Conservation (phyloP, 1,140 invertebrate species). For the Calosoma granatense region DNA sequence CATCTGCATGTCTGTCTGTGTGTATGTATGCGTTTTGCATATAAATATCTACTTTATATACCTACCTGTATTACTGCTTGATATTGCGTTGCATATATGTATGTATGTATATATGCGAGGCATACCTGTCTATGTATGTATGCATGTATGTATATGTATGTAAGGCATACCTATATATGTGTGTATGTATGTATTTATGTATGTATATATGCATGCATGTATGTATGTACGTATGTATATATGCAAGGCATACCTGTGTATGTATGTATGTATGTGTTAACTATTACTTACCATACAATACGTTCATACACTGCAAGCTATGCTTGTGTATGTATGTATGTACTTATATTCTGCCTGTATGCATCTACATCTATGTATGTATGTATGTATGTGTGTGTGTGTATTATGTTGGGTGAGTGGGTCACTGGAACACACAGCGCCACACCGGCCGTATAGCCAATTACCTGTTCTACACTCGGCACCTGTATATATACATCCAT, state of each 20-base stretch:
- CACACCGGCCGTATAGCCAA: too few relatives aligned
- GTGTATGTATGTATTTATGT: neutral
- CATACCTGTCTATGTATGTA: neutral
- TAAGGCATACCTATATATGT: neutral
- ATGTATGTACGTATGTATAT: conserved; percentile 1
- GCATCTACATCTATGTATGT: neutral
- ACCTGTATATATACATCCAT: neutral
- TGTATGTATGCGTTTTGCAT: too few relatives aligned
- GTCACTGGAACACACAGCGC: too few relatives aligned
- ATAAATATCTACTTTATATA: too few relatives aligned
- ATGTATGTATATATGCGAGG: neutral
- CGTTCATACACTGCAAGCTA: too few relatives aligned
- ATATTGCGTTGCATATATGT: conserved; percentile 2
- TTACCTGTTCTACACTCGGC: too few relatives aligned
- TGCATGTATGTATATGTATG: conserved; percentile 1
- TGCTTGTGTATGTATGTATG: neutral
- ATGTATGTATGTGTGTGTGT: conserved; percentile 1
- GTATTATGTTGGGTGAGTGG: too few relatives aligned
- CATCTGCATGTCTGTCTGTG: too few relatives aligned
- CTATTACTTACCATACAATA: too few relatives aligned
- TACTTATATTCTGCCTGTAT: neutral
- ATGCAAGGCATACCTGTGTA: too few relatives aligned
- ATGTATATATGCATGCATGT: neutral
- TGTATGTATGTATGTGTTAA: conserved; percentile 1
- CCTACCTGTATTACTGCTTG: too few relatives aligned